phyloP scores from a whole-genome alignment of 2,113 vertebrate genomes.

The Xenopus borealis region DNA sequence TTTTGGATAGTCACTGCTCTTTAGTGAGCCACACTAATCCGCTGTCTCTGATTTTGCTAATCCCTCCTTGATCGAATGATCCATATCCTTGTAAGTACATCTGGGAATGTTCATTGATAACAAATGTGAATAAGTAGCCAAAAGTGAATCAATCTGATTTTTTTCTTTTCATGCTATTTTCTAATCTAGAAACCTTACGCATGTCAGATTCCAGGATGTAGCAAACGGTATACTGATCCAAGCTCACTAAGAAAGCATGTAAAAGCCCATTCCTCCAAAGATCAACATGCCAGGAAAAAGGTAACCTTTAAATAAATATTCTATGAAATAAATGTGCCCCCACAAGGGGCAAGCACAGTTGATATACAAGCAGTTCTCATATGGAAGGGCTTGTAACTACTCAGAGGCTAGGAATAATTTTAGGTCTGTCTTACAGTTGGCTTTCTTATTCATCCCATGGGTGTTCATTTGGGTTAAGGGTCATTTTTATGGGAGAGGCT shows the following conservation, averaged over 20 bases:
- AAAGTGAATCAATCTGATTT: conserved; percentile 30
- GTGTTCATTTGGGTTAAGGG: too few relatives aligned
- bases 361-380: too few relatives aligned
- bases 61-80: conserved; percentile 70
- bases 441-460: too few relatives aligned
- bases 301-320: conserved; percentile 58
- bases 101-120: conserved; percentile 52
- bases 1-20: conserved; percentile 71
- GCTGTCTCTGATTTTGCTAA: conserved; percentile 61
- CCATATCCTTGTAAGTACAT: conserved; percentile 73
- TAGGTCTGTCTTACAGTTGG: too few relatives aligned
- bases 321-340: neutral
- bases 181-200: conserved; percentile 89
- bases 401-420: too few relatives aligned
- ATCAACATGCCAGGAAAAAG: conserved; percentile 89
- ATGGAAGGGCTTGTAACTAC: too few relatives aligned
- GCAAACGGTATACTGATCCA: conserved; percentile 94
- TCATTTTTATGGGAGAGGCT: too few relatives aligned
- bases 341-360: too few relatives aligned
- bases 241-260: conserved; percentile 95
- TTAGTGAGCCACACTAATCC: conserved; percentile 67
- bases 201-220: conserved; percentile 92
- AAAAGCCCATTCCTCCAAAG: conserved; percentile 90
- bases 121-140: conserved; percentile 38
- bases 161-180: conserved; percentile 42